Evolutionary conservation across 2,888 invertebrate species (phyloP), one percentile per base, ranked within the genome.

Genomic region (Meganola albula): DNA sequence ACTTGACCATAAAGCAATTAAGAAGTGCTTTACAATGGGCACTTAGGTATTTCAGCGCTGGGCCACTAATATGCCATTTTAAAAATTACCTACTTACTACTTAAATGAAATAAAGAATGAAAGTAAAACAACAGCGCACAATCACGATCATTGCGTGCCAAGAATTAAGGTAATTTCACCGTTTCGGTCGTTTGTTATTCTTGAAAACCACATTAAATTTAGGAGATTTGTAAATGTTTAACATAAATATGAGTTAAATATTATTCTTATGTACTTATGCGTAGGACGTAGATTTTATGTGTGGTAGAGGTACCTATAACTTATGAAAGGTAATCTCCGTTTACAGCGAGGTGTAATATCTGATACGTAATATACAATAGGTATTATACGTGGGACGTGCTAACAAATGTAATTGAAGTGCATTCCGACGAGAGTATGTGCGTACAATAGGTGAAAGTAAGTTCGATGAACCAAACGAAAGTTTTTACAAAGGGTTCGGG

Each of bases 381-480:
- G 50, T 54, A 57, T 61, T 59, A 58, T 53, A 64, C 58, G 59
- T 66, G 65, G 65, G 68, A 66, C 61, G 63, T 70, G 70, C 63
- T 66, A 68, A 73, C 69, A 67, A 74, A 71, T 71, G 67, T 71
- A 77, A 74, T 75, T 69, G 68, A 68, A 69, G 70, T 73, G 74
- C 80, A 82, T 84, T 83, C 82, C 83, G 56, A 63, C 57, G 77
- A 74, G 74, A 75, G 61, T 62, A 65, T 63, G 64, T 74, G 58
- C 67, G 62, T 51, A 82, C 76, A 82, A 74, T 75, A 68, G 79
- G 83, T 75, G 84, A 85, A 84, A 84, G 84, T 83, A 64, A 76
- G 84, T 84, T 85, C 84, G 77, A 82, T 78, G 84, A 84, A 83
- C 84, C 51, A 83, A 79, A 78, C 63, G 78, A 83, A 80, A 83